Base-by-base conservation (phyloP, 2,113 vertebrate genomes). In the Labeo rohita region DNA sequence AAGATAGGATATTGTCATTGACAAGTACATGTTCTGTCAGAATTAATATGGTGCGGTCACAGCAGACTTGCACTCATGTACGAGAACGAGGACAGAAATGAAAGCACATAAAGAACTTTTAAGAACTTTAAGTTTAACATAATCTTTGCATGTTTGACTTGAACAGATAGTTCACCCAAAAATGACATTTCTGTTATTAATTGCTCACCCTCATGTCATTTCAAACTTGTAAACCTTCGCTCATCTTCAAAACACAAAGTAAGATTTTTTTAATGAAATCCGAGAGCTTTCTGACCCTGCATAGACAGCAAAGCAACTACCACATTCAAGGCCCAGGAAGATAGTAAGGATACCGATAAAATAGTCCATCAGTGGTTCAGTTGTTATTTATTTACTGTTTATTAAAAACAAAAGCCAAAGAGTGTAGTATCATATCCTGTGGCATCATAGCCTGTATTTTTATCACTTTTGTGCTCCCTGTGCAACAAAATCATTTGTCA, bases 1-100 rank as follows among this genome's bases (percentile, higher is more conserved):
- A 82, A 50, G 23, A 23, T 68, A 7, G 59, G 21, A 16, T 47
- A 21, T 36, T 68, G 23, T 82, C 68, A 52, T 9, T 68, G 63
- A 82, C 80, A 82, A 52, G 43, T 39, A 82, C 47, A 68, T 50
- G 47, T 50, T 82, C 45, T 68, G 28, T 70, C 63, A 70, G 63
- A 68, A 36, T 18, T 5, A 28, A 65, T 80, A 80, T 65, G 59
- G 16, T 36, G 28, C 15, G 3, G 75, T 34, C 50, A 78, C 28
- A 3, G 13, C 23, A 49, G 72, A 47, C 43, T 74, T 74, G 72
- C 21, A 47, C 11, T 23, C 6, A 49, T 23, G 23, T 16, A 45
- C 8, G 0, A 18, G 16, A 72, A 45, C 4, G 18, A 45, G 68
- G 39, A 16, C 8, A 4, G 3, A 11, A 10, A 72, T 43, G 63